Base-by-base conservation (phyloP, 2,797 vertebrate species). In the Geotrypetes seraphini region DNA sequence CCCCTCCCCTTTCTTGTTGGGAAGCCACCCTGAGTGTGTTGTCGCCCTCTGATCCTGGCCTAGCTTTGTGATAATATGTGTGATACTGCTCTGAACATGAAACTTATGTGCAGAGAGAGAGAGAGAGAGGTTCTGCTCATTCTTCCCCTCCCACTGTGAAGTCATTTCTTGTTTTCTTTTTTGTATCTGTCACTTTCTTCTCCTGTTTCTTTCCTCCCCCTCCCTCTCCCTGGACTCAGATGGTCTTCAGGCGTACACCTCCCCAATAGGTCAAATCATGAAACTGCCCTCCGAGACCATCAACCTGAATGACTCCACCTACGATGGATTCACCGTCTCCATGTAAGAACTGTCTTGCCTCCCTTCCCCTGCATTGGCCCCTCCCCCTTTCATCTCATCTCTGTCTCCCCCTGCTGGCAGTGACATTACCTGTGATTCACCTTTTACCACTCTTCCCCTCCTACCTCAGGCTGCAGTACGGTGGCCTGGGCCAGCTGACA, bases 231-330 rank as follows among this genome's bases (percentile, higher is more conserved):
- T 22, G 33, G 12, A 28, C 10, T 25, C 63, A 95, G 91, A 88
- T 7, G 92, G 90, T 7, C 71, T 95, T 45, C 76, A 84, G 60
- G 88, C 86, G 3, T 97, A 97, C 64, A 86, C 86, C 0, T 85
- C 86, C 25, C 92, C 92, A 0, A 50, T 77, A 41, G 92, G 92
- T 23, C 85, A 94, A 25, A 54, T 85, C 16, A 94, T 97, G 92
- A 53, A 76, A 39, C 57, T 90, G 2, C 67, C 81, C 6, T 69
- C 83, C 1, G 64, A 76, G 5, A 62, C 79, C 0, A 53, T 92
- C 21, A 69, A 86, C 67, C 81, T 97, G 25, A 97, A 97, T 0
- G 92, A 97, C 65, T 95, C 92, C 39, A 91, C 89, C 34, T 96
- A 94, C 0, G 92, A 97, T 2, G 92, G 92, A 4, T 80, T 78